Percentiles rank a stretch among this genome's conserved stretches.
These are phyloP conservation scores for Homalodisca vitripennis DNA, from an alignment of 1,140 invertebrate genomes.

Conservation along the genomic window DNA sequence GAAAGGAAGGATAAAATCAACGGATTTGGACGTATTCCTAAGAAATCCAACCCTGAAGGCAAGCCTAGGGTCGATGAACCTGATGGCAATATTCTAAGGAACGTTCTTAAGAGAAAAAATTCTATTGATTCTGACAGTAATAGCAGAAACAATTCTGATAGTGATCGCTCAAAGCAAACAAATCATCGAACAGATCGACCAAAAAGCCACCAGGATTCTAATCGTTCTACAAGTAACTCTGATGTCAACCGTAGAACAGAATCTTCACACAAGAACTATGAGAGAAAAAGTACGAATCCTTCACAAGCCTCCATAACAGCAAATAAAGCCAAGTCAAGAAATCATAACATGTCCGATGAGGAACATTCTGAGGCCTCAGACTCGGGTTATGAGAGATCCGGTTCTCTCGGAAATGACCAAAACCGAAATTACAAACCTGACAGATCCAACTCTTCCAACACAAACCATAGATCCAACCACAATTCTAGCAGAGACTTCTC, in stretches of 20 bases:
- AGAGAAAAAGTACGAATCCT: not conserved
- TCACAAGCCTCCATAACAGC: not conserved
- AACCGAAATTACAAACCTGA: not conserved
- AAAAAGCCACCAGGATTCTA: not conserved
- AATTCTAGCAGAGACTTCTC: not conserved
- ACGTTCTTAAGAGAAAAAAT: not conserved
- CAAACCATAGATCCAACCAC: not conserved
- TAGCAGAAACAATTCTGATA: not conserved
- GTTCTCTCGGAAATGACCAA: not conserved
- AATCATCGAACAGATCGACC: not conserved
- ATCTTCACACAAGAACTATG: not conserved
- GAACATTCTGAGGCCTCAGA: not conserved
- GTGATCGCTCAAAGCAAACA: not conserved
- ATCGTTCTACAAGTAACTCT: too few relatives aligned
- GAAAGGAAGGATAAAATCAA: constrained; percentile 1
- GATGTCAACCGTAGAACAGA: not conserved
- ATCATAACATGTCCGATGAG: constrained; percentile 9
- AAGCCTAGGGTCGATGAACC: not conserved
- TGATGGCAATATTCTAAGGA: not conserved
- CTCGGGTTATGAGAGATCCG: not conserved
- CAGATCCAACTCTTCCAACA: not conserved
- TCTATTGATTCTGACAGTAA: not conserved
- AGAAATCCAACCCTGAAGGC: not conserved
- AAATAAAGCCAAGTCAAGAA: constrained; percentile 11
- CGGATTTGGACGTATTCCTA: constrained; percentile 17